Conservation (phyloP, 2,888 invertebrate species). For the Lacanobia wlatinum region DNA sequence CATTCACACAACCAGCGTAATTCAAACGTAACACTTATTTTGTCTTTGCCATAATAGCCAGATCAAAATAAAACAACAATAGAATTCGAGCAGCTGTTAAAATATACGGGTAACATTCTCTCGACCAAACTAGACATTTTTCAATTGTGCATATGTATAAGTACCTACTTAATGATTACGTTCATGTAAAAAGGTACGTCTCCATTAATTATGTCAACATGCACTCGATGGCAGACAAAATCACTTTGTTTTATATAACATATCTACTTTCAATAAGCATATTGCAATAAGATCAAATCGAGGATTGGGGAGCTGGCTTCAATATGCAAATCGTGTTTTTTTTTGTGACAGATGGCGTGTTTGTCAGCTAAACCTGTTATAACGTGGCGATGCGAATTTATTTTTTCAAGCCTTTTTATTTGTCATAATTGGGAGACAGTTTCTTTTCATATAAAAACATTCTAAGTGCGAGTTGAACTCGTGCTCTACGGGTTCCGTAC, state of each 20-base stretch:
- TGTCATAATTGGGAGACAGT: background rate
- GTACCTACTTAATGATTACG: background rate
- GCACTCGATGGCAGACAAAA: conserved; percentile 4
- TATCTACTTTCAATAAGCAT: conserved; percentile 38
- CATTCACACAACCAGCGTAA: too few species aligned
- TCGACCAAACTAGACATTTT: too few species aligned
- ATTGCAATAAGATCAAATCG: conserved; percentile 16
- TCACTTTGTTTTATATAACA: conserved; percentile 43
- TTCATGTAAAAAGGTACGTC: background rate
- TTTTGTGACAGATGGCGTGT: background rate
- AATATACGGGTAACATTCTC: background rate
- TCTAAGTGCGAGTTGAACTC: too few species aligned
- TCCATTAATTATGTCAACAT: conserved; percentile 42
- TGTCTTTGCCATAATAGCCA: background rate
- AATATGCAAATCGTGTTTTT: conserved; percentile 8
- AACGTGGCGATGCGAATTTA: background rate
- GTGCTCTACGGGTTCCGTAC: too few species aligned
- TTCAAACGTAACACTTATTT: background rate
- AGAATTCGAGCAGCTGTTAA: background rate
- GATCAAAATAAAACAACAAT: background rate
- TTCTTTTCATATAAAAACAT: too few species aligned
- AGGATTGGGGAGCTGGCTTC: background rate
- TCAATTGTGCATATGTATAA: background rate
- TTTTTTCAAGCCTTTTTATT: background rate
- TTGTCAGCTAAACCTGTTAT: conserved; percentile 2